These are phyloP conservation scores for Limosa lapponica DNA, from an alignment of 2,797 vertebrate species.

Conservation along the genomic window DNA sequence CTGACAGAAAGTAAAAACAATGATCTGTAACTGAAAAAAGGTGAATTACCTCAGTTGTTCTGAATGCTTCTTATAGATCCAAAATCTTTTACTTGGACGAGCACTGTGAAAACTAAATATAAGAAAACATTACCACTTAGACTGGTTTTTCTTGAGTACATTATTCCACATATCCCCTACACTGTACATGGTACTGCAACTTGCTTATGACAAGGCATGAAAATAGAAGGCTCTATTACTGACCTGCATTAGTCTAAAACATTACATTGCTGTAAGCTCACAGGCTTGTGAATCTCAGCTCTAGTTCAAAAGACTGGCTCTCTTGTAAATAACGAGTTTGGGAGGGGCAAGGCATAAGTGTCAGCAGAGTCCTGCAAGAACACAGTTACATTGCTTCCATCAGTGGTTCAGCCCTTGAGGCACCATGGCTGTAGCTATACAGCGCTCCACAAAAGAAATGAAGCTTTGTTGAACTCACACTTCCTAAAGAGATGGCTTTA, in stretches of 20 bases:
- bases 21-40: background rate
- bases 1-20: background rate
- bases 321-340: background rate
- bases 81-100: conserved; percentile 85
- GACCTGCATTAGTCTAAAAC: background rate
- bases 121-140: conserved; percentile 32
- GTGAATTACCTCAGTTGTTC: conserved; percentile 82
- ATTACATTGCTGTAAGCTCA: background rate
- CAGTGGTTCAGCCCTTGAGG: background rate
- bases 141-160: background rate
- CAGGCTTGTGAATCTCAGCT: background rate
- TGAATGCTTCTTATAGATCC: conserved; percentile 83
- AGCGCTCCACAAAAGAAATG: background rate
- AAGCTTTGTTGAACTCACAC: background rate
- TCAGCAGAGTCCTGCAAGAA: background rate
- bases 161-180: background rate
- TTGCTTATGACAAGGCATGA: background rate
- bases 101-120: conserved; percentile 89
- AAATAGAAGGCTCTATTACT: background rate
- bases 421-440: background rate
- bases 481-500: background rate
- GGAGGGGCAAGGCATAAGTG: background rate
- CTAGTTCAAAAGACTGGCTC: background rate
- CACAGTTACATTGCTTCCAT: background rate
- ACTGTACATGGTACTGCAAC: background rate